Percentiles rank a stretch among this genome's conserved stretches.
Conservation (phyloP, 2,113 vertebrate genomes). For the Picathartes gymnocephalus region DNA sequence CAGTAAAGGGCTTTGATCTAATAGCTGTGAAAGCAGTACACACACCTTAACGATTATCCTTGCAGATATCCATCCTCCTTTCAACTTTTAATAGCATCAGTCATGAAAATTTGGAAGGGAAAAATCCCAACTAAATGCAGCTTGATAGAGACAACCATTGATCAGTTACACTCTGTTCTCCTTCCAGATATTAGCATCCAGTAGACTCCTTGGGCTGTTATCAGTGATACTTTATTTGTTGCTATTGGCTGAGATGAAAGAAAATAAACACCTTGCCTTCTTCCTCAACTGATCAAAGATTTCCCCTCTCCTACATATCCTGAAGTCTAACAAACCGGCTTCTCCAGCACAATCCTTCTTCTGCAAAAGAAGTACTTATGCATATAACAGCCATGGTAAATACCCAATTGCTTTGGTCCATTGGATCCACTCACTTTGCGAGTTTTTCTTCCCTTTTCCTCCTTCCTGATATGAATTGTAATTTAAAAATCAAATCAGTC, state of each 20-base stretch:
- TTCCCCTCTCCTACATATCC: not conserved
- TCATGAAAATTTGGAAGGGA: not conserved
- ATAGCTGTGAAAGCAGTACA: slow-evolving; percentile 57
- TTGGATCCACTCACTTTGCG: not conserved
- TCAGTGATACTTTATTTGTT: not conserved
- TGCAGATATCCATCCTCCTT: slow-evolving; percentile 55
- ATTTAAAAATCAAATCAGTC: not conserved
- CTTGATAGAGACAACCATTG: not conserved
- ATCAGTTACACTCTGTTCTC: not conserved
- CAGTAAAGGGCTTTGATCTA: slow-evolving; percentile 62
- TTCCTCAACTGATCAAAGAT: not conserved
- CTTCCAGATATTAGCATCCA: not conserved
- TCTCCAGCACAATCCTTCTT: not conserved
- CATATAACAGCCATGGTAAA: not conserved
- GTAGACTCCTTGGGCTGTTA: not conserved
- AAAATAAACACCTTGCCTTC: not conserved
- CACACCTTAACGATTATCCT: slow-evolving; percentile 60
- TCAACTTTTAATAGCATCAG: slow-evolving; percentile 60
- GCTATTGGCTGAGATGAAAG: not conserved
- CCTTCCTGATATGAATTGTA: not conserved
- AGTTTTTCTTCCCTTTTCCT: not conserved
- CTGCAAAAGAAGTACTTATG: not conserved
- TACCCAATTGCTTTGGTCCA: not conserved
- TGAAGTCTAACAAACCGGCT: not conserved
- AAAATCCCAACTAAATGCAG: not conserved